Conservation (phyloP, 2,888 invertebrate species). For the Trachelus stipa region DNA sequence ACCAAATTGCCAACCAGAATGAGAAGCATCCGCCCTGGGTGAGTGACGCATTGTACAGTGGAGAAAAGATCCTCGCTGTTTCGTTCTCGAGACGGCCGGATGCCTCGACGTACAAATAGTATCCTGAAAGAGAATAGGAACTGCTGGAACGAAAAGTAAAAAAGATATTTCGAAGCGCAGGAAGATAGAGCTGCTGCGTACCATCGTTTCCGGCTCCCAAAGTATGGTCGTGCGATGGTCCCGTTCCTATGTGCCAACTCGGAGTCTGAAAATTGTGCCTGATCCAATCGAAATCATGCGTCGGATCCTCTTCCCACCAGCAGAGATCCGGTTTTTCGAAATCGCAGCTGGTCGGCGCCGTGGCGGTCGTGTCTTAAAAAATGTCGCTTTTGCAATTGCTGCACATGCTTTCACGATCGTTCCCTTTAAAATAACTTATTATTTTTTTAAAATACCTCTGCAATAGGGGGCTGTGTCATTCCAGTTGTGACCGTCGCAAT, state of each 20-base stretch:
- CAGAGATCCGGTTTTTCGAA: conserved; percentile 78
- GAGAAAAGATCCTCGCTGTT: conserved; percentile 80
- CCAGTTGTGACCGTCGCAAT: conserved; percentile 80
- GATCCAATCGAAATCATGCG: conserved; percentile 81
- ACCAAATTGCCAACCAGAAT: conserved; percentile 53
- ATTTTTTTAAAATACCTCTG: conserved; percentile 66
- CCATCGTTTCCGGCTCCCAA: conserved; percentile 70
- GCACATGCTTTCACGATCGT: too few species aligned
- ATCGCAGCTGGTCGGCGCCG: conserved; percentile 71
- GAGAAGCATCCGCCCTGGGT: conserved; percentile 69
- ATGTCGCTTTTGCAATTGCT: too few species aligned
- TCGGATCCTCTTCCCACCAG: conserved; percentile 81
- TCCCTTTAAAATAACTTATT: too few species aligned
- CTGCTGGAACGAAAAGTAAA: not conserved
- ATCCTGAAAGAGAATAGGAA: conserved; percentile 69
- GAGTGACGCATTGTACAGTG: conserved; percentile 71
- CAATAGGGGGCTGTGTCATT: conserved; percentile 77
- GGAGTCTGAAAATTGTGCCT: conserved; percentile 75
- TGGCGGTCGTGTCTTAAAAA: conserved; percentile 57
- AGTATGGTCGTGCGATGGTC: conserved; percentile 83
- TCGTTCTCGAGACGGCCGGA: conserved; percentile 74
- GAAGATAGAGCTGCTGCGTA: conserved; percentile 43
- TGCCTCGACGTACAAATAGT: conserved; percentile 88
- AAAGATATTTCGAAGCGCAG: conserved; percentile 2
- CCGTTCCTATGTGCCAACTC: conserved; percentile 75